Percentiles rank a stretch among this genome's conserved stretches.
Evolutionary conservation across 2,797 vertebrate genomes (phyloP).

Genomic region (Paramormyrops hopkinsi): DNA sequence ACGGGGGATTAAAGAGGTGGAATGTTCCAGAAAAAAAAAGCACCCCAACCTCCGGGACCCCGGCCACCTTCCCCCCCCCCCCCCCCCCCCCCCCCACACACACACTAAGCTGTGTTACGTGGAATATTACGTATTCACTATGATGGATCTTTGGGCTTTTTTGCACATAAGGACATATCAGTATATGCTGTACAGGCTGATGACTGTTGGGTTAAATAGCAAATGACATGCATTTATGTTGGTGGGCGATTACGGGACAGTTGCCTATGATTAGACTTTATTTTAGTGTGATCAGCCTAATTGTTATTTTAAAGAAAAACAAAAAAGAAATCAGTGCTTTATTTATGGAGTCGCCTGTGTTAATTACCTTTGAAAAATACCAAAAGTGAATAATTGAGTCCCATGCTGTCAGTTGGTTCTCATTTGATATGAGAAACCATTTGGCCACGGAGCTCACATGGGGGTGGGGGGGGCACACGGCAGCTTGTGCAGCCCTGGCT

Average conservation of each 20-base stretch:
- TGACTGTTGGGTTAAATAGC: conserved; percentile 1
- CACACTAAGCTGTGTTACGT: neutral
- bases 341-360: conserved; percentile 27
- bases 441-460: conserved; percentile 32
- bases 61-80: too few species aligned
- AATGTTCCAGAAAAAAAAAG: too few species aligned
- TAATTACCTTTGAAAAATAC: conserved; percentile 39
- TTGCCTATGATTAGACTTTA: neutral
- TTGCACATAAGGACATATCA: neutral
- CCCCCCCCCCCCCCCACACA: too few species aligned
- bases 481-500: conserved; percentile 47
- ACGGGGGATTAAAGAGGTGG: too few species aligned
- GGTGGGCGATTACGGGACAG: conserved; percentile 40
- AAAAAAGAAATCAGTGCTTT: conserved; percentile 37
- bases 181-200: neutral
- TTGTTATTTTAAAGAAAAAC: conserved; percentile 41
- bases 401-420: conserved; percentile 49
- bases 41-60: too few species aligned
- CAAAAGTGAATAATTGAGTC: conserved; percentile 45
- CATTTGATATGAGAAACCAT: conserved; percentile 46
- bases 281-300: conserved; percentile 17
- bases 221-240: conserved; percentile 32
- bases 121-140: neutral
- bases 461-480: conserved; percentile 26
- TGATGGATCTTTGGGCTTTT: neutral